Evolutionary conservation across 2,888 invertebrate genomes (phyloP).

Genomic region (Athetis lepigone): DNA sequence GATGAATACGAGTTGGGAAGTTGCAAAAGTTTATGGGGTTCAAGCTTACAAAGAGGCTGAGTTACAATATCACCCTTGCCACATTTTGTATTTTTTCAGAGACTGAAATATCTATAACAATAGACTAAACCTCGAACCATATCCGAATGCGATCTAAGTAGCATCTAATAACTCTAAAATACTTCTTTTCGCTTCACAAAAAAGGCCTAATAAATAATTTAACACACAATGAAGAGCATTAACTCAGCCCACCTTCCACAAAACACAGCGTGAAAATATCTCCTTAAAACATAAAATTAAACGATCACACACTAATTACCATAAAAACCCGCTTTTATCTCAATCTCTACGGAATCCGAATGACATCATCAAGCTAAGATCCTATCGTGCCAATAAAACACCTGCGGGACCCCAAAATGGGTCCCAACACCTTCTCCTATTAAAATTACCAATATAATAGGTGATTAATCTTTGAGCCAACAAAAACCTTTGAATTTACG

Average conservation of each 20-base stretch:
- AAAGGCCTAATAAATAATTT: conserved; percentile 36
- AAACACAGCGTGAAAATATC: conserved; percentile 58
- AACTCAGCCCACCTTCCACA: conserved; percentile 29
- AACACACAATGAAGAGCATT: conserved; percentile 50
- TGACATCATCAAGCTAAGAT: conserved; percentile 63
- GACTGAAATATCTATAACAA: too few species aligned
- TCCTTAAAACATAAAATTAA: conserved; percentile 58
- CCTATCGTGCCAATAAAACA: conserved; percentile 64
- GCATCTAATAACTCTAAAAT: conserved; percentile 3
- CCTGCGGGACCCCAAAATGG: conserved; percentile 70
- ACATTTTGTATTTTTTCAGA: too few species aligned
- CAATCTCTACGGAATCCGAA: conserved; percentile 62
- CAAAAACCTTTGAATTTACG: conserved; percentile 84
- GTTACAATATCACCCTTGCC: too few species aligned
- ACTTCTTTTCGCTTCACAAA: not conserved
- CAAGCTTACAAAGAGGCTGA: too few species aligned
- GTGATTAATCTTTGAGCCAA: conserved; percentile 85
- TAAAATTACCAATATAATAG: conserved; percentile 87
- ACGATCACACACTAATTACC: conserved; percentile 64
- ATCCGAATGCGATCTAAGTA: conserved; percentile 2
- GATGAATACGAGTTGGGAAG: too few species aligned
- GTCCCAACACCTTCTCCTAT: conserved; percentile 82
- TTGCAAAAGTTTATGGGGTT: too few species aligned
- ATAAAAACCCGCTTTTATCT: conserved; percentile 65
- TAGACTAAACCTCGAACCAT: too few species aligned